Base-by-base conservation (phyloP, 2,888 invertebrate genomes). In the Tenthredo distinguenda region DNA sequence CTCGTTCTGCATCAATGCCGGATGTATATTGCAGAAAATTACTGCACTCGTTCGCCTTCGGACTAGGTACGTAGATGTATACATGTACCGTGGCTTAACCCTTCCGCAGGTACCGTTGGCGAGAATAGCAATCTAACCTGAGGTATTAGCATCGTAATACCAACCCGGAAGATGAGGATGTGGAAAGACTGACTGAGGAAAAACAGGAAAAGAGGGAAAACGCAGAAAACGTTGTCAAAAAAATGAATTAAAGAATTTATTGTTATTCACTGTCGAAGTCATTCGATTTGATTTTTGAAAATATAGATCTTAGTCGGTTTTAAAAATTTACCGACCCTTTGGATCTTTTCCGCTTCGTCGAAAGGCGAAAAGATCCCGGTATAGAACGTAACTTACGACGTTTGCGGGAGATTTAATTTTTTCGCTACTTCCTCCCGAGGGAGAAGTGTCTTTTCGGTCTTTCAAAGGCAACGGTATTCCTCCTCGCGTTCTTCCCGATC, bases 401-500 rank as follows among this genome's bases (percentile, higher is more conserved):
- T 43, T 81, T 40, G 58, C 3, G 2, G 47, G 21, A 58, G 65
- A 62, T 62, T 81, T 21, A 62, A 81, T 9, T 81, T 81, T 21
- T 40, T 40, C 12, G 0, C 62, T 18, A 31, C 31, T 12, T 15
- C 0, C 15, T 31, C 68, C 34, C 62, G 58, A 21, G 40, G 81
- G 26, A 43, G 71, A 47, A 68, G 71, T 71, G 83, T 83, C 68
- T 68, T 83, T 50, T 83, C 43, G 68, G 37, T 68, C 7, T 68
- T 83, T 83, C 37, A 40, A 58, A 26, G 83, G 31, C 83, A 83
- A 83, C 83, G 83, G 83, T 83, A 83, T 40, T 62, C 43, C 62
- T n/a, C 40, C 12, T 81, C 62, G 77, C 31, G 77, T 50, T 31
- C 62, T 37, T 81, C 43, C 43, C 47, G 82, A 83, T 83, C 43